Conservation (phyloP, 2,888 invertebrate genomes). For the Pseudococcus longispinus region DNA sequence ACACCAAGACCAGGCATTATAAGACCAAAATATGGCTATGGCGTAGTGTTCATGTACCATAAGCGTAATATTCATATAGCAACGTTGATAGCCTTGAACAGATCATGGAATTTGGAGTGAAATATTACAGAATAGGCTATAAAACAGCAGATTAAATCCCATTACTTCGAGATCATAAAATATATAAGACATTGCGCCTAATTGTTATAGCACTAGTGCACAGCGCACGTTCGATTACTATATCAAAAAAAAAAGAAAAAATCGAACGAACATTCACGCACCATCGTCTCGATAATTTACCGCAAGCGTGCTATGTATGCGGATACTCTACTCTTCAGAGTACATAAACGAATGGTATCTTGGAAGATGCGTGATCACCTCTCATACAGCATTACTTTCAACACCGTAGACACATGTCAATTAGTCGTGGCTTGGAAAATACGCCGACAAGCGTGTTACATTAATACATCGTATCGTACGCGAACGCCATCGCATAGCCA, state of each 20-base stretch:
- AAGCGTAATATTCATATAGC: background rate
- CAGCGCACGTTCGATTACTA: background rate
- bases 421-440: conserved; percentile 12
- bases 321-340: background rate
- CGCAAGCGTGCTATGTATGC: background rate
- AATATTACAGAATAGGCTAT: background rate
- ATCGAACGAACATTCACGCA: background rate
- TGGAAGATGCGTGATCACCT: conserved; percentile 21
- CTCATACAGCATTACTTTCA: conserved; percentile 26
- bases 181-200: background rate
- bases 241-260: background rate
- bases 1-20: background rate
- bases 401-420: conserved; percentile 28
- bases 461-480: background rate
- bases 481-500: background rate
- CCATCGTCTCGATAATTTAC: background rate
- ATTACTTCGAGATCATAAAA: background rate
- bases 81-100: background rate
- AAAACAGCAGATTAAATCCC: background rate
- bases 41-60: background rate
- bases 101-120: background rate
- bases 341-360: background rate
- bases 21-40: background rate
- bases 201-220: background rate
- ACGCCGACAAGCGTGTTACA: conserved; percentile 24